Base-by-base conservation (phyloP, 1,140 invertebrate genomes). In the Diachasmimorpha longicaudata region DNA sequence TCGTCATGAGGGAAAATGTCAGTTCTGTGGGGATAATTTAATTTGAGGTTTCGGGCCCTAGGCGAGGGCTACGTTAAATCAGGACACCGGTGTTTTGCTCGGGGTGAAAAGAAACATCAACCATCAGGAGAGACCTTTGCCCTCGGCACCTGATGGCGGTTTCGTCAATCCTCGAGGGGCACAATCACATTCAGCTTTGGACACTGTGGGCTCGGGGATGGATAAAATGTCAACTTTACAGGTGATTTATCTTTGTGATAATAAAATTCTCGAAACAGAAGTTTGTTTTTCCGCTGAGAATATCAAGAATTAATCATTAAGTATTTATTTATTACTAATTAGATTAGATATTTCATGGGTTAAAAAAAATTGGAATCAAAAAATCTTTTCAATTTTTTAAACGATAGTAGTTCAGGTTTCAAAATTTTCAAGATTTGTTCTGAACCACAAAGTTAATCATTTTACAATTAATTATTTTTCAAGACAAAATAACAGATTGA, bases 211-310 rank as follows among this genome's bases (percentile, higher is more conserved):
- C 76, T 63, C 78, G 6, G 79, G 81, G 39, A 85, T 86, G 16
- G 87, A 89, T 21, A 89, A 88, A 82, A 88, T 89, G 86, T 84
- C 87, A 9, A 88, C 87, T 0, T 81, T 89, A 5, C 88, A 89
- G 83, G 88, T 88, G 80, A 67, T 23, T 25, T 63, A 9, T 25
- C 5, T 25, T 25, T 6, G 4, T 63, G 21, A 63, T 31, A 25
- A 63, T 63, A 5, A 63, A 58, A 21, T 58, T 58, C n/a, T n/a
- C n/a, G n/a, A n/a, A 16, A 21, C 19, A 31, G 31, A 58, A 58
- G 3, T 19, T 58, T 58, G 9, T 2, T 31, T 58, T 9, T 16
- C 6, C 52, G n/a, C 4, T n/a, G 44, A 46, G 44, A 10, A 31
- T n/a, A n/a, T n/a, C n/a, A n/a, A n/a, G n/a, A n/a, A n/a, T n/a